Evolutionary conservation across 2,113 vertebrate species (phyloP).

Genomic region (Mus spicilegus): DNA sequence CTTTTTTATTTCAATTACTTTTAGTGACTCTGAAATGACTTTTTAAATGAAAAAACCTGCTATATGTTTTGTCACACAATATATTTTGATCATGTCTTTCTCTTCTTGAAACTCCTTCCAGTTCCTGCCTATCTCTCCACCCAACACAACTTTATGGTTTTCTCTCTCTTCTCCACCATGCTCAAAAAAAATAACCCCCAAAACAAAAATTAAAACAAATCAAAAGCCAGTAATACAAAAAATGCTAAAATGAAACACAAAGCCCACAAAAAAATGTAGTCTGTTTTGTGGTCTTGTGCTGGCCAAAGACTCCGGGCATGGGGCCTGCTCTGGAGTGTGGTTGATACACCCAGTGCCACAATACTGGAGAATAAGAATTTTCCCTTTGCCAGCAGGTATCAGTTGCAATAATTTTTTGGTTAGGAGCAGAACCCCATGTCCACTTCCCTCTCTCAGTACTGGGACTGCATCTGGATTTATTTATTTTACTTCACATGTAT

Average conservation of each 20-base stretch:
- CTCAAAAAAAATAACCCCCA: neutral
- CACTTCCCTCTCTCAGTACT: neutral
- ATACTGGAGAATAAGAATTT: neutral
- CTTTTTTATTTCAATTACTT: neutral
- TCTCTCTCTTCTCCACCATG: too few species aligned
- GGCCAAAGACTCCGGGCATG: neutral
- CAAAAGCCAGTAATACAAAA: neutral
- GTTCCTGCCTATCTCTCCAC: neutral
- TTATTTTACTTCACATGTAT: neutral
- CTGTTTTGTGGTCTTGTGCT: neutral
- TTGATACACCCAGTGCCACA: neutral
- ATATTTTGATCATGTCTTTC: neutral
- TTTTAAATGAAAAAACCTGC: neutral
- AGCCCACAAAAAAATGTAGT: neutral
- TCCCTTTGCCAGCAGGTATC: neutral
- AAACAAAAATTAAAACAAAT: neutral
- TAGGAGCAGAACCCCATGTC: neutral
- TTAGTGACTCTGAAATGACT: neutral
- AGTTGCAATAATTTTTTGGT: neutral
- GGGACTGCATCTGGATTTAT: neutral
- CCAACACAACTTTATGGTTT: neutral
- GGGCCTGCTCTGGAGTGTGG: neutral
- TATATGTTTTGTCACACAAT: neutral
- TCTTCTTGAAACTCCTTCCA: neutral
- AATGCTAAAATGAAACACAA: neutral